Conservation (phyloP, 1,140 invertebrate species). For the Muscidifurax raptorellus region DNA sequence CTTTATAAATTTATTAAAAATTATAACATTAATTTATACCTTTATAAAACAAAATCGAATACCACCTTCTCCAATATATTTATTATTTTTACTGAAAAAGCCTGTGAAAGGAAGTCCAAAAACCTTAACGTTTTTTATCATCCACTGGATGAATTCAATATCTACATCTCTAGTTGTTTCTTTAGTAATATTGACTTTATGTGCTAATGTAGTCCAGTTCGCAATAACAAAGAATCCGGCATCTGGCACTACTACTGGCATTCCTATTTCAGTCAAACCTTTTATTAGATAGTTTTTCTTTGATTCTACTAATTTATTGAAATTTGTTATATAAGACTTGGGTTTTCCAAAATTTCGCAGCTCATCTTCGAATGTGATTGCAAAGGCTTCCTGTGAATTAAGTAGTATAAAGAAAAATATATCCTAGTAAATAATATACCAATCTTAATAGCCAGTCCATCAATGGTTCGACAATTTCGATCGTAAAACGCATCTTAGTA, state of each 20-base stretch:
- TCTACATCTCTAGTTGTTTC: slow-evolving; percentile 87
- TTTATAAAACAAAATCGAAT: slow-evolving; percentile 96
- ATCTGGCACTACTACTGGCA: slow-evolving; percentile 94
- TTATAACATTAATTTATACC: slow-evolving; percentile 73
- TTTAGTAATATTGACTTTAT: slow-evolving; percentile 79
- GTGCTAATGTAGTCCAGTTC: slow-evolving; percentile 83
- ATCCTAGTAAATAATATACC: background rate
- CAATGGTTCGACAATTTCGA: too few species aligned
- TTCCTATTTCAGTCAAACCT: slow-evolving; percentile 85
- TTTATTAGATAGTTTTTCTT: slow-evolving; percentile 92
- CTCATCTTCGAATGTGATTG: slow-evolving; percentile 92
- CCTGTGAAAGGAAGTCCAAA: slow-evolving; percentile 95
- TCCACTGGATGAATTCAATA: slow-evolving; percentile 96
- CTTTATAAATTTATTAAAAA: slow-evolving; percentile 38
- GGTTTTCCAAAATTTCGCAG: slow-evolving; percentile 80
- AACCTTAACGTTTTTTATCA: slow-evolving; percentile 93
- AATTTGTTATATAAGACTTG: slow-evolving; percentile 90
- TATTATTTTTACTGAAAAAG: slow-evolving; percentile 91
- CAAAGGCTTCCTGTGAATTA: slow-evolving; percentile 88
- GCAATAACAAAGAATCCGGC: slow-evolving; percentile 98
- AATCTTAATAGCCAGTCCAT: too few species aligned
- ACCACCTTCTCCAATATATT: slow-evolving; percentile 89
- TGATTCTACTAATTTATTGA: slow-evolving; percentile 85
- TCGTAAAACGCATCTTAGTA: too few species aligned
- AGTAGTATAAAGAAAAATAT: background rate